phyloP scores from a whole-genome alignment of 2,797 vertebrate genomes.

The Spinus olivaceus region DNA sequence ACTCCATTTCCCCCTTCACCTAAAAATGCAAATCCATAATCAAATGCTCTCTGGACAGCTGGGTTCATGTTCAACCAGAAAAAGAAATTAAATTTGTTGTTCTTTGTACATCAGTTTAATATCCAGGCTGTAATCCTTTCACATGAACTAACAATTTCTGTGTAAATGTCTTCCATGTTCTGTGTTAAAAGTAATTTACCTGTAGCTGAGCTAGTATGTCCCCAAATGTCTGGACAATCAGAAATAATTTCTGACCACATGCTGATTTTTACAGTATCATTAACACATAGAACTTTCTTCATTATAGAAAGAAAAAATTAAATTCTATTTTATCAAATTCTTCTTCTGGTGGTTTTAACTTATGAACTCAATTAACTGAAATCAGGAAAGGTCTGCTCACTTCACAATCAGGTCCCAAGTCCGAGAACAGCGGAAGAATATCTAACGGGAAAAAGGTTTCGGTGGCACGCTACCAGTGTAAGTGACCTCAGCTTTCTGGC shows the following conservation, averaged over 20 bases:
- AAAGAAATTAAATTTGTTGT: background rate
- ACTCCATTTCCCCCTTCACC: rapidly evolving
- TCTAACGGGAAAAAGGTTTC: background rate
- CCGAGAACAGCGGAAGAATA: background rate
- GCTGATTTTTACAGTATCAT: background rate
- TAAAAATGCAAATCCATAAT: background rate
- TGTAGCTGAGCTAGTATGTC: background rate
- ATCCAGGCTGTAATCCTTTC: background rate
- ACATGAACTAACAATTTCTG: background rate
- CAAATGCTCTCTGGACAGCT: background rate
- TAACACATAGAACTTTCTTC: background rate
- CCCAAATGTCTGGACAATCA: background rate
- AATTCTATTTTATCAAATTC: background rate
- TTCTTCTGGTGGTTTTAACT: background rate
- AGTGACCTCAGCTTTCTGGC: background rate
- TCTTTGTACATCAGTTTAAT: background rate
- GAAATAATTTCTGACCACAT: background rate
- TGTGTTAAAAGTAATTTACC: background rate
- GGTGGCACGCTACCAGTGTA: background rate
- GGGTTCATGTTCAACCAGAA: background rate
- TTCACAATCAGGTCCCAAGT: background rate
- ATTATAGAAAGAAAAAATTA: background rate
- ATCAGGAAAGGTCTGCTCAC: background rate
- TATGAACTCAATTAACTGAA: background rate
- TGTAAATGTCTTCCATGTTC: background rate